Conservation (phyloP, 2,797 vertebrate genomes). For the Acomys russatus region DNA sequence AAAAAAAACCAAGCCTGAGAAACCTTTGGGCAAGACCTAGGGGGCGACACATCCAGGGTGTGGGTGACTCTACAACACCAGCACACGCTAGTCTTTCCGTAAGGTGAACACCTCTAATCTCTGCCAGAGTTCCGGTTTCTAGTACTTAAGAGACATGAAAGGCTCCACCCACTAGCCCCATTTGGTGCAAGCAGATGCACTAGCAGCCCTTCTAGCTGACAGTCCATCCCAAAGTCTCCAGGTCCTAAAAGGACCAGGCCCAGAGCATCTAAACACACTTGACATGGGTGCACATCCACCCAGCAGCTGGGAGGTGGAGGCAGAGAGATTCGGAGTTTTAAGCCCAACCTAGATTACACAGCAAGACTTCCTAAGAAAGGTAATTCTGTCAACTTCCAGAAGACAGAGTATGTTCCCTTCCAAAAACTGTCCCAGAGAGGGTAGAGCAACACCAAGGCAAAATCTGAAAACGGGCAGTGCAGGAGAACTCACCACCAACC, state of each 20-base stretch:
- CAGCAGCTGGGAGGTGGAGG: background rate
- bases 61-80: background rate
- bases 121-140: background rate
- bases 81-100: background rate
- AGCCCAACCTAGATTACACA: background rate
- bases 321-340: background rate
- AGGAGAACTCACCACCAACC: slow-evolving; percentile 21
- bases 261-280: background rate
- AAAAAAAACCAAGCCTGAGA: no score
- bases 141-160: background rate
- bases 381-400: slow-evolving; percentile 52
- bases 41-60: background rate
- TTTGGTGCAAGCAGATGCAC: slow-evolving; percentile 12
- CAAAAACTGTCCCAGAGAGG: slow-evolving; percentile 44
- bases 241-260: background rate
- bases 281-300: background rate
- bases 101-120: background rate
- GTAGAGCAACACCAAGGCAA: slow-evolving; percentile 17
- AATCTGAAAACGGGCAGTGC: slow-evolving; percentile 2
- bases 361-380: background rate
- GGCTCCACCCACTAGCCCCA: background rate
- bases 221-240: background rate
- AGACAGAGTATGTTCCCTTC: slow-evolving; percentile 49
- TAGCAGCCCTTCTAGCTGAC: background rate
- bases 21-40: slow-evolving; percentile 8